phyloP scores from a whole-genome alignment of 2,113 vertebrate genomes.

The Protomyctophum bolini region DNA sequence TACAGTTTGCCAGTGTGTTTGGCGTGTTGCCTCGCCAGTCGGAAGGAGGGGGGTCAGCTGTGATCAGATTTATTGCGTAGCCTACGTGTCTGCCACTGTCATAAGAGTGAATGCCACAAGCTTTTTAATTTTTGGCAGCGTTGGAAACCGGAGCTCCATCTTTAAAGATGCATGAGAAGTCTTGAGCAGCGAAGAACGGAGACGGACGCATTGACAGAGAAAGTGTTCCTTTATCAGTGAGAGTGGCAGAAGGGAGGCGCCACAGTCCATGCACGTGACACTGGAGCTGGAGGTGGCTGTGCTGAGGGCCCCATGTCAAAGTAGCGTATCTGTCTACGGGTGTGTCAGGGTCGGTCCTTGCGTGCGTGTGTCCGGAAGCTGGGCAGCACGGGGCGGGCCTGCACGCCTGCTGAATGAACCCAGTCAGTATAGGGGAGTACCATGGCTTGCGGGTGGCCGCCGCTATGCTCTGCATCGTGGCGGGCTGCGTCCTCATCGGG shows the following conservation, averaged over 20 bases:
- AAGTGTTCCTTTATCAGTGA: constrained; percentile 60
- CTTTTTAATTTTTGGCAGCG: constrained; percentile 54
- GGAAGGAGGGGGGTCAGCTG: constrained; percentile 2
- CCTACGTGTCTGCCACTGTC: constrained; percentile 30
- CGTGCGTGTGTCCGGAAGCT: constrained; percentile 1
- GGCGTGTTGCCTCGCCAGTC: background rate
- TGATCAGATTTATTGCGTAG: constrained; percentile 62
- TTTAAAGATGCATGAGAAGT: constrained; percentile 79
- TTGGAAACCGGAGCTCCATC: constrained; percentile 72
- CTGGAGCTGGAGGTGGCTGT: constrained; percentile 14
- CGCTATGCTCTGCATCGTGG: constrained; percentile 82
- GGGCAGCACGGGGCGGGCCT: constrained; percentile 34
- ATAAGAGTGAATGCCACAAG: constrained; percentile 30
- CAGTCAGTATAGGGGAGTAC: constrained; percentile 81
- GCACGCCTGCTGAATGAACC: constrained; percentile 79
- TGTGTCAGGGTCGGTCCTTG: constrained; percentile 1
- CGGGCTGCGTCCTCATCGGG: constrained; percentile 87
- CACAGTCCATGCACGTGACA: constrained; percentile 4
- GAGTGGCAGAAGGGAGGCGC: constrained; percentile 18
- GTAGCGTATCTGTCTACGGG: constrained; percentile 4
- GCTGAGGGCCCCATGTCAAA: constrained; percentile 17
- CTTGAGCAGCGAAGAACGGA: constrained; percentile 39
- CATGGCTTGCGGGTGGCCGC: constrained; percentile 85
- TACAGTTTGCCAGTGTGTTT: background rate
- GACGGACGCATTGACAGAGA: constrained; percentile 43